Evolutionary conservation across 2,888 invertebrate genomes (phyloP), one percentile per base, ranked within the genome.

Genomic region (Smittia aterrima): DNA sequence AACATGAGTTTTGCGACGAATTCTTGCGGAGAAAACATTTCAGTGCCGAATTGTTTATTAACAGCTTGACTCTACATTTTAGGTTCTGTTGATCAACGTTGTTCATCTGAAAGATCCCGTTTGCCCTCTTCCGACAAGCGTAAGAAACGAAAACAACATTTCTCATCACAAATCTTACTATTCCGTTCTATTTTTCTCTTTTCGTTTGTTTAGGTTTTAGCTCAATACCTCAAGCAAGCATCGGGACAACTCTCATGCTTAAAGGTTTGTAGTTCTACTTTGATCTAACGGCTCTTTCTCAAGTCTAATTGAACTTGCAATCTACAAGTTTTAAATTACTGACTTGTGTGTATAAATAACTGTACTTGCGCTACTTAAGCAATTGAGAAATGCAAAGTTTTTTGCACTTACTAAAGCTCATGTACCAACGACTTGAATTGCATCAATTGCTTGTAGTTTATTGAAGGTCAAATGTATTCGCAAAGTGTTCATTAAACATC

Each of bases 151-250:
- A 62, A 72, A 58, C 25, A 64, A 13, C n/a, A 24, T 18, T 41
- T 25, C 40, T 70, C 47, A 47, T 47, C 2, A n/a, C 47, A 11
- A 47, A n/a, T 47, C 47, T 32, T 32, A 32, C 25, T 24, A 32
- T 32, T 32, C 32, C 9, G 32, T 47, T 47, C 16, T 11, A 47
- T 11, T 47, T 24, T 20, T 22, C 40, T 40, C n/a, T 22, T 27
- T 53, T 58, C 22, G 2, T 58, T 72, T 24, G 6, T n/a, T 78
- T 91, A 92, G 78, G 88, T 93, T 79, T 86, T 94, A 77, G 91
- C 92, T 66, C 93, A 94, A 83, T 93, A 92, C 83, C 84, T 94
- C 76, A 93, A 94, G 81, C 92, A 93, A 82, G 91, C 91, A 66
- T 91, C 90, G 79, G 92, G 92, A 54, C 91, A 92, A 79, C 84